Evolutionary conservation across 2,888 invertebrate genomes (phyloP), one percentile per base, ranked within the genome.

Genomic region (Eutolmus rufibarbis): DNA sequence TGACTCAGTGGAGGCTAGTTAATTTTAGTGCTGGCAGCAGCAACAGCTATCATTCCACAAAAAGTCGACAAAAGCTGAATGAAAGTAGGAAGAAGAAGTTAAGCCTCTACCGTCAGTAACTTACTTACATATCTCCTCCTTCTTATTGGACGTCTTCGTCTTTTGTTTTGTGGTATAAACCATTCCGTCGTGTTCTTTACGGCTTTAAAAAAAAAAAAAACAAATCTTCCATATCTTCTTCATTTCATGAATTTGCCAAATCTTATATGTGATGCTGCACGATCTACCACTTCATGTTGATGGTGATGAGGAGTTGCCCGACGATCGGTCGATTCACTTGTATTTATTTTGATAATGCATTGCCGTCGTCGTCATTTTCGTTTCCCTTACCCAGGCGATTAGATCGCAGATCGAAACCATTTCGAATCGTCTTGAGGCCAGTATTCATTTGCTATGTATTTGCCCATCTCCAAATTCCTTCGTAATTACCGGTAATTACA

Each of bases 21-120:
- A 28, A 40, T 78, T 79, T 79, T 12, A 23, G 66, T 28, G 57
- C 57, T 66, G 51, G 31, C 51, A 46, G 56, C 14, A 28, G 79
- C 76, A 37, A 8, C 37, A 9, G 76, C 76, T 34, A 51, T 79
- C 76, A 76, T 46, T 79, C 46, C 23, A 74, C 74, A 79, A 79
- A 51, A 79, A 51, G 23, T 37, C 43, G 46, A 79, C 31, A 79
- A 46, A 40, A 79, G 79, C 31, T 79, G 46, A 79, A 79, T 79
- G 79, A 79, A 79, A 79, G 79, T 79, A 56, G 79, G 79, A 79
- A 79, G 79, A 79, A 79, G 51, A 79, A 23, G 51, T 12, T 79
- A 79, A 79, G 51, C 46, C 51, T 79, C 79, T 31, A 28, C 79
- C 28, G 66, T 66, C 66, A 23, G 66, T 66, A 23, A 23, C 66